A percentile compares a stretch with the other conserved stretches of the same genome.
phyloP scores from a whole-genome alignment of 1,140 invertebrate species.

The Neodiprion lecontei region DNA sequence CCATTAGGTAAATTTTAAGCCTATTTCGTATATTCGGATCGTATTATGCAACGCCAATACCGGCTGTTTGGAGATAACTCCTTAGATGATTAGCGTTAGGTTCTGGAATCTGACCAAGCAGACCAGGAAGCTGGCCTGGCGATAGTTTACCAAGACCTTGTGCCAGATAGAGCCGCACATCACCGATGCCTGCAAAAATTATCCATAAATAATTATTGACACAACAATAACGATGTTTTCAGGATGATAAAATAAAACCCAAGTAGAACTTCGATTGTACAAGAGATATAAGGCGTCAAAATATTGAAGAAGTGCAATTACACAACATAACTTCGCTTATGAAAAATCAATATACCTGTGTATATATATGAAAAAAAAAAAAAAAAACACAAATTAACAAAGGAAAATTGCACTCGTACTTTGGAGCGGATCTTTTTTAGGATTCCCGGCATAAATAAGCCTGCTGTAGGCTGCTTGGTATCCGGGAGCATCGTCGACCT shows the following conservation, averaged over 20 bases:
- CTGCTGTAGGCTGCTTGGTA: conserved; percentile 92
- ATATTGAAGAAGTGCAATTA: not conserved
- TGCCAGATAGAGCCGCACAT: conserved; percentile 75
- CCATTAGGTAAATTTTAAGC: conserved; percentile 48
- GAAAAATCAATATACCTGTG: not conserved
- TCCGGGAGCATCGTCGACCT: conserved; percentile 83
- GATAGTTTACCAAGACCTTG: conserved; percentile 73
- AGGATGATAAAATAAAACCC: no score
- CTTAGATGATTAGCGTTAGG: conserved; percentile 53
- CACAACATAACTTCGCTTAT: no score
- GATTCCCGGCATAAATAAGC: conserved; percentile 82
- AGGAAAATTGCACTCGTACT: conserved; percentile 48
- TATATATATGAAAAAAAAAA: no score
- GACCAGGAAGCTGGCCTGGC: conserved; percentile 66
- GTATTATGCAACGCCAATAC: conserved; percentile 53
- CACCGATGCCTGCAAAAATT: conserved; percentile 64
- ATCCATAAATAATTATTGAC: not conserved
- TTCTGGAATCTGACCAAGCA: conserved; percentile 62
- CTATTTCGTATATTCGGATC: conserved; percentile 44
- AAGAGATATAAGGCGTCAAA: not conserved
- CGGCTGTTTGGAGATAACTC: conserved; percentile 56
- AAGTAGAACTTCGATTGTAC: not conserved
- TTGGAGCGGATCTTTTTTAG: conserved; percentile 74
- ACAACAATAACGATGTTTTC: not conserved
- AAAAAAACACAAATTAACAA: not conserved